These are phyloP conservation scores for Chrysomela aeneicollis DNA, from an alignment of 2,888 invertebrate species.

Conservation along the genomic window DNA sequence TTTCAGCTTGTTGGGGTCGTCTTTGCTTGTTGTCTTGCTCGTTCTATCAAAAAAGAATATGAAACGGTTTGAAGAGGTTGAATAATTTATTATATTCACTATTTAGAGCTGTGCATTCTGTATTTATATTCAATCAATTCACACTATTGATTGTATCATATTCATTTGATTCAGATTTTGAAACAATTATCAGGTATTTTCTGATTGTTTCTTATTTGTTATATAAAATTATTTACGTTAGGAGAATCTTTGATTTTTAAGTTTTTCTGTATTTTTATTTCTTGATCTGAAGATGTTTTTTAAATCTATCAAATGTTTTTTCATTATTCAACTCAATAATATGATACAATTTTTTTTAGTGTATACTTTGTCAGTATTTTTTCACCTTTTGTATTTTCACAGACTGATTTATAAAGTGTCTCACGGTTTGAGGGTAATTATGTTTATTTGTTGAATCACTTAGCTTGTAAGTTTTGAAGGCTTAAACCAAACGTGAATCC, in stretches of 20 bases:
- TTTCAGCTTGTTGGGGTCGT: constrained; percentile 86
- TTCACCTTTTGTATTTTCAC: constrained; percentile 44
- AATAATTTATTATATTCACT: constrained; percentile 24
- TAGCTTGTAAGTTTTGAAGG: constrained; percentile 29
- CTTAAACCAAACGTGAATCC: constrained; percentile 6
- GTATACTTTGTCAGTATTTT: constrained; percentile 22
- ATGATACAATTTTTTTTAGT: constrained; percentile 38
- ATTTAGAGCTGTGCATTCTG: constrained; percentile 29
- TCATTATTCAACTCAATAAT: constrained; percentile 27
- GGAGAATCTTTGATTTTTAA: too few relatives aligned
- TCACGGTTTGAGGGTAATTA: constrained; percentile 33
- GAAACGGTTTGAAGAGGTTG: constrained; percentile 68
- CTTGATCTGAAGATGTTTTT: too few relatives aligned
- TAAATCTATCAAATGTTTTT: constrained; percentile 10
- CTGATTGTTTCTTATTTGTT: constrained; percentile 11
- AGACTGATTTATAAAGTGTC: constrained; percentile 50
- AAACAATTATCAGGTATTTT: constrained; percentile 1
- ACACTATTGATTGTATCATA: constrained; percentile 35
- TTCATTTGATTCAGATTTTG: constrained; percentile 20
- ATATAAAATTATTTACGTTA: neutral
- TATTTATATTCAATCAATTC: constrained; percentile 31
- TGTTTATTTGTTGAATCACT: constrained; percentile 29
- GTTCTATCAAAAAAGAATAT: constrained; percentile 92
- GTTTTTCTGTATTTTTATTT: neutral
- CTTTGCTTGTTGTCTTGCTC: constrained; percentile 92